phyloP scores from a whole-genome alignment of 2,888 invertebrate genomes.

The Terebella lapidaria region DNA sequence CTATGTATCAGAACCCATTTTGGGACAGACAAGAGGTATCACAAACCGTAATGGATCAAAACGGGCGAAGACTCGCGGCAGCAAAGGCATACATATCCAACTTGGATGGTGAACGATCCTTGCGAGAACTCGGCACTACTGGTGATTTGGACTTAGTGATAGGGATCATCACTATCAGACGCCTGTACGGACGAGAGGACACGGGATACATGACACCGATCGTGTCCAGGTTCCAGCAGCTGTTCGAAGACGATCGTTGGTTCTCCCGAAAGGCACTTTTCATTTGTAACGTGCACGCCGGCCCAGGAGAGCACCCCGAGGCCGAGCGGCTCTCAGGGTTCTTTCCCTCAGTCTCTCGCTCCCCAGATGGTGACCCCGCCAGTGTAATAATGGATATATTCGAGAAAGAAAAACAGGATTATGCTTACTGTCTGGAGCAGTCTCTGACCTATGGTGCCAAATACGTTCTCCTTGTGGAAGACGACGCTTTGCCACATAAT shows the following conservation, averaged over 20 bases:
- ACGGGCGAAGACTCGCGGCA: not conserved
- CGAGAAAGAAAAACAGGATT: conserved; percentile 49
- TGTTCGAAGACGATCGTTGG: conserved; percentile 2
- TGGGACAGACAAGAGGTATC: not conserved
- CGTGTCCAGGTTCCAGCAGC: not conserved
- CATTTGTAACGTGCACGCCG: conserved; percentile 21
- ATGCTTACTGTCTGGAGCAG: conserved; percentile 39
- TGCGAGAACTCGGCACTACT: not conserved
- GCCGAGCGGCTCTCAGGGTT: conserved; percentile 7
- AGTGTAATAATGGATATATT: conserved; percentile 20
- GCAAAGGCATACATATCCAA: not conserved
- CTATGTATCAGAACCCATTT: not conserved
- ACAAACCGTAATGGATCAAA: not conserved
- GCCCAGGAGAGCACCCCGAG: conserved; percentile 18
- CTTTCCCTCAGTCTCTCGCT: conserved; percentile 6
- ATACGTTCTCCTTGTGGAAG: conserved; percentile 36
- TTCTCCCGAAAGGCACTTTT: conserved; percentile 14
- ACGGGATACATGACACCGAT: conserved; percentile 13
- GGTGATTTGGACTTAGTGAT: not conserved
- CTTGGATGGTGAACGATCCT: not conserved
- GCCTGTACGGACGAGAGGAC: not conserved
- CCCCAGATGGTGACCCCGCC: conserved; percentile 5
- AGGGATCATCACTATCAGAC: conserved; percentile 6
- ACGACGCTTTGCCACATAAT: conserved; percentile 42
- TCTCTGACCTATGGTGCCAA: conserved; percentile 30